phyloP scores from a whole-genome alignment of 1,140 invertebrate species.

The Trachymyrmex cornetzi region DNA sequence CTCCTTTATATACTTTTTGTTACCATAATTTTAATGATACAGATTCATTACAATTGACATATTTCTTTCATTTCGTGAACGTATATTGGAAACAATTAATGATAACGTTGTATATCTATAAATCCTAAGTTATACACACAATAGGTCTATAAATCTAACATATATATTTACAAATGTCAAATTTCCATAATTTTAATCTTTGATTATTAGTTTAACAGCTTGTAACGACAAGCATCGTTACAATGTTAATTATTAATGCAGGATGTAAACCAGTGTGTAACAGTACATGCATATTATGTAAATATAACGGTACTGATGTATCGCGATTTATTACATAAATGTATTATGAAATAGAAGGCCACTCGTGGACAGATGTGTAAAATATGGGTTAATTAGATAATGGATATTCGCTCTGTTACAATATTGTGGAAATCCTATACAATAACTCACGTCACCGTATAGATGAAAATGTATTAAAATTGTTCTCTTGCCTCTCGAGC shows the following conservation, averaged over 20 bases:
- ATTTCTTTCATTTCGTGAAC: neutral
- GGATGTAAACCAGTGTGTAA: neutral
- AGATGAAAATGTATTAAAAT: constrained; percentile 42
- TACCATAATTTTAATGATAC: neutral
- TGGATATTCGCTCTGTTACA: constrained; percentile 15
- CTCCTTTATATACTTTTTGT: too few species aligned
- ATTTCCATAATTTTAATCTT: neutral
- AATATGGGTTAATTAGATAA: constrained; percentile 48
- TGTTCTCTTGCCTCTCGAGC: neutral
- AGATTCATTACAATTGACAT: neutral
- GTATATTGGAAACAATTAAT: neutral
- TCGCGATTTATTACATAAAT: constrained; percentile 39
- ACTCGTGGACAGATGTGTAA: constrained; percentile 14
- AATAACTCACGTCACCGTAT: neutral
- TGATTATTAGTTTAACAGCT: neutral
- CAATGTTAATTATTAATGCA: constrained; percentile 17
- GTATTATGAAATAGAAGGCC: constrained; percentile 29
- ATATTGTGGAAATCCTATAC: neutral
- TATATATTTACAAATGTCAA: neutral
- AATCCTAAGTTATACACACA: neutral
- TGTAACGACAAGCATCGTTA: neutral
- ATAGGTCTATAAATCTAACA: neutral
- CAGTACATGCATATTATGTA: neutral
- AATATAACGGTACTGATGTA: neutral
- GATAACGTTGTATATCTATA: neutral